Percentiles rank a stretch among this genome's conserved stretches.
Evolutionary conservation across 2,797 vertebrate species (phyloP).

Genomic region (Argentina silus): DNA sequence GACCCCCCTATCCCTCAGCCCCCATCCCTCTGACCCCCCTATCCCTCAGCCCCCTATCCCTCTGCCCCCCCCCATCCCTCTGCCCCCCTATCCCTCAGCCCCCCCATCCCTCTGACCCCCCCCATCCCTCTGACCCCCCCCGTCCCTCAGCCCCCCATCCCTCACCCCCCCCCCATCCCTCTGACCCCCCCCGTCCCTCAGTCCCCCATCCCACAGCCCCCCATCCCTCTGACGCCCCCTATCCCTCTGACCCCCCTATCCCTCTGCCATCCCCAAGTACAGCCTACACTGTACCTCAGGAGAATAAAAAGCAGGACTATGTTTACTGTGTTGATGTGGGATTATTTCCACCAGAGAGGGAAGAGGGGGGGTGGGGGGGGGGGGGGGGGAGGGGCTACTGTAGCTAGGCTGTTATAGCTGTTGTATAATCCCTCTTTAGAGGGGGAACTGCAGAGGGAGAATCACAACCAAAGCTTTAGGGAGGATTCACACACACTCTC

Average conservation of each 20-base stretch:
- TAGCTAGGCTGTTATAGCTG: constrained; percentile 6
- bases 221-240: neutral
- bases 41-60: too few relatives aligned
- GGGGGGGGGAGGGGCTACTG: neutral
- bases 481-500: too few relatives aligned
- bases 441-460: constrained; percentile 38
- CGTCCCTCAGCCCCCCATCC: neutral
- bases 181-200: neutral
- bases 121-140: too few relatives aligned
- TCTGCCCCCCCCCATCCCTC: too few relatives aligned
- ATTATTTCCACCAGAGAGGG: constrained; percentile 8
- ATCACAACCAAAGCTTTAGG: constrained; percentile 44
- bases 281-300: neutral
- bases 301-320: constrained; percentile 1
- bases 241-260: neutral
- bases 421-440: constrained; percentile 28
- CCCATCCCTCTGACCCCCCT: too few relatives aligned
- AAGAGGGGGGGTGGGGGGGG: neutral
- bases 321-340: neutral
- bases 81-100: too few relatives aligned
- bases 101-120: too few relatives aligned
- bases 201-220: neutral
- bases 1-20: too few relatives aligned
- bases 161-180: too few relatives aligned
- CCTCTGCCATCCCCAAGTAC: neutral